A percentile compares a stretch with the other conserved stretches of the same genome.
Evolutionary conservation across 2,888 invertebrate species (phyloP).

Genomic region (Caenorhabditis sp.): DNA sequence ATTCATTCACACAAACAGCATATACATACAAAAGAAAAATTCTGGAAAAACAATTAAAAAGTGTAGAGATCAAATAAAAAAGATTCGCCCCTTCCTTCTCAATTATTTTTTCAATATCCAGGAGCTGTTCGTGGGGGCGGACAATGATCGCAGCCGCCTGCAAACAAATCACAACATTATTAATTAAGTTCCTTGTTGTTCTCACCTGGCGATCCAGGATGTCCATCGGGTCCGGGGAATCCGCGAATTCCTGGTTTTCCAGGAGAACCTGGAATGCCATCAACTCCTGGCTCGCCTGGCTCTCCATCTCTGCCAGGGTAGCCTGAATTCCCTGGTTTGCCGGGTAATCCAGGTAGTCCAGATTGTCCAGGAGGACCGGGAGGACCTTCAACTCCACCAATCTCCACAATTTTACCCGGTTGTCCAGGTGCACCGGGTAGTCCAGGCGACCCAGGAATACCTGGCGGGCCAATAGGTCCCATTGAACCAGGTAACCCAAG

Average conservation of each 20-base stretch:
- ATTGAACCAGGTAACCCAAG: slow-evolving; percentile 31
- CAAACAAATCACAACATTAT: slow-evolving; percentile 20
- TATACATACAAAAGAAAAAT: too few species aligned
- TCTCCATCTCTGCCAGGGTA: slow-evolving; percentile 51
- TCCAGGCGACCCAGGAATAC: slow-evolving; percentile 40
- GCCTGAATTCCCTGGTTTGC: slow-evolving; percentile 51
- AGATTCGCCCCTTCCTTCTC: too few species aligned
- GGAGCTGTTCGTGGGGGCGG: slow-evolving; percentile 58
- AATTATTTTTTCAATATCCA: too few species aligned
- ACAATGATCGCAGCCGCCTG: slow-evolving; percentile 58
- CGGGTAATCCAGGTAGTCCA: slow-evolving; percentile 49
- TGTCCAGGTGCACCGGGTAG: slow-evolving; percentile 42
- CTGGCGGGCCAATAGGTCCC: slow-evolving; percentile 40
- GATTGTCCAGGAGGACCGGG: slow-evolving; percentile 52
- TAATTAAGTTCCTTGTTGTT: background rate
- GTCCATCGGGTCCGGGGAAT: slow-evolving; percentile 44
- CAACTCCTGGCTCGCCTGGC: slow-evolving; percentile 47
- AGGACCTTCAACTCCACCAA: slow-evolving; percentile 34
- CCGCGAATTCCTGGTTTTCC: slow-evolving; percentile 47
- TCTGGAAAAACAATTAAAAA: too few species aligned
- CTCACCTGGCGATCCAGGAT: slow-evolving; percentile 42
- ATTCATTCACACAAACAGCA: too few species aligned
- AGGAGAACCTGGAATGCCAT: slow-evolving; percentile 48
- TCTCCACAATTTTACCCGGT: slow-evolving; percentile 35
- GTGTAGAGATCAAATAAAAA: too few species aligned